Percentiles rank a stretch among this genome's conserved stretches.
Conservation (phyloP, 2,888 invertebrate genomes). For the Capitulum mitella region DNA sequence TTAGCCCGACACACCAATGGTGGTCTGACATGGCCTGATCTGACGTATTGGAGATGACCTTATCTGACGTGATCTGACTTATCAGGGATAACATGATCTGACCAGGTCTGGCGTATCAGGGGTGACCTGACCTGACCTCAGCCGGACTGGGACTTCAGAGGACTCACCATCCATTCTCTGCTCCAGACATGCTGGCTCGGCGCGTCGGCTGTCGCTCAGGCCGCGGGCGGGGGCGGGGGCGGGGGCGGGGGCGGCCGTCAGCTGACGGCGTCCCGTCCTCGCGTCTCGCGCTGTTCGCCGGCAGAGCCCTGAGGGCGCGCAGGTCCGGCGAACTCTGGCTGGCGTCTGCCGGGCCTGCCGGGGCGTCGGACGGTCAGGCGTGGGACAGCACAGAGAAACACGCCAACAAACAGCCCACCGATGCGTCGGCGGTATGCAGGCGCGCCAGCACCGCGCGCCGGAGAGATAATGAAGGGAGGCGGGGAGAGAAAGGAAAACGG, state of each 20-base stretch:
- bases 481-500: neutral
- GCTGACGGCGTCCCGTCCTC: neutral
- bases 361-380: neutral
- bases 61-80: no score
- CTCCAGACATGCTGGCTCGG: constrained; percentile 17
- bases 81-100: neutral
- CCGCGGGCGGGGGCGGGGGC: neutral
- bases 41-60: no score
- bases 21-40: no score
- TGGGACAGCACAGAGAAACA: no score
- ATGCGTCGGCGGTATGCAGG: neutral
- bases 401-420: neutral
- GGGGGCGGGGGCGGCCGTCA: neutral
- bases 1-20: no score
- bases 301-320: neutral
- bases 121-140: neutral
- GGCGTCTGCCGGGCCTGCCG: neutral
- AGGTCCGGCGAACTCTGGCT: neutral
- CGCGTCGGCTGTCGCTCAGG: neutral
- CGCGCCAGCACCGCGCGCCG: neutral
- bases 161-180: neutral
- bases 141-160: neutral
- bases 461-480: neutral
- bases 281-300: neutral
- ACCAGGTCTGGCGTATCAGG: neutral